Base-by-base conservation (phyloP, 2,888 invertebrate species). In the Erebia ligea region DNA sequence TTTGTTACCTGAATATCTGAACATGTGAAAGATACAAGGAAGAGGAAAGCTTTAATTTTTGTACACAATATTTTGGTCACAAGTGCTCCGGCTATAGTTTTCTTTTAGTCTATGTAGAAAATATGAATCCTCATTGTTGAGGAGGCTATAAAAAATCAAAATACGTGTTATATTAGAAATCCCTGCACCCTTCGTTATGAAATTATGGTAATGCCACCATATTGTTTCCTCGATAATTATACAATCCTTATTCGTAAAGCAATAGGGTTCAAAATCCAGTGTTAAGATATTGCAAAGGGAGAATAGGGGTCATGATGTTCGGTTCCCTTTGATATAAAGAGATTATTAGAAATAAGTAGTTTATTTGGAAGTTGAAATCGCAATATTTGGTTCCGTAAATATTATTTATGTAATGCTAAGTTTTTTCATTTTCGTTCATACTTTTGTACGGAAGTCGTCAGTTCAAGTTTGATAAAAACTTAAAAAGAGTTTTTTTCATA, bases 151-250 rank as follows among this genome's bases (percentile, higher is more conserved):
- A 88, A 89, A 91, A 87, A 89, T 86, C 86, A 84, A 85, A 89
- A 88, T 87, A 88, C 76, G 76, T 84, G 86, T 87, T 81, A 81
- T 91, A 91, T 90, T 88, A 89, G 87, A 88, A 89, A 88, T 87
- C 84, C 82, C 82, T 81, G 81, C 87, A 78, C 88, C 90, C 89
- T 85, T 87, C 84, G 86, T 87, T 92, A 90, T 89, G 88, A 88
- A 89, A 91, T 91, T 92, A 92, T 91, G 89, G 81, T 89, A 90
- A 90, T 88, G 70, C 75, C 68, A 73, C 73, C 74, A 76, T 73
- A 76, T 68, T 74, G 69, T 72, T 71, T 71, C 62, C 67, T 68
- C 68, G 59, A 63, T 61, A 66, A 64, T 64, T 56, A 42, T 21
- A 63, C 73, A 70, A 65, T 68, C 64, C 73, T 78, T 79, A 78